Evolutionary conservation across 2,888 invertebrate genomes (phyloP).

Genomic region (Caenorhabditis sp.): DNA sequence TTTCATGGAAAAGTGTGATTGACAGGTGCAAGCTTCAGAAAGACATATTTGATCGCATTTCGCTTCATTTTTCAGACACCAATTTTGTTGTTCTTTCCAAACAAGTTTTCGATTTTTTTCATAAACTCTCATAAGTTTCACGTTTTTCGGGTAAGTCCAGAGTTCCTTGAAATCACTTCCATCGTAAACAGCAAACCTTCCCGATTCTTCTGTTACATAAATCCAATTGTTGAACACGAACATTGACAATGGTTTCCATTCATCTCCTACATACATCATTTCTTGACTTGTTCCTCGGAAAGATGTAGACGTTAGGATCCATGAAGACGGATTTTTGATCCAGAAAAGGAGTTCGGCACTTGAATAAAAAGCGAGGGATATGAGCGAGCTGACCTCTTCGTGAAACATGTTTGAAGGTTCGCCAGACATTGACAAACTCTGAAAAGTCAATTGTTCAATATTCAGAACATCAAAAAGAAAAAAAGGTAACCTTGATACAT

Average conservation of each 20-base stretch:
- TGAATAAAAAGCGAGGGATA: not conserved
- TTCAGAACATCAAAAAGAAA: not conserved
- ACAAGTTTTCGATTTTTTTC: too few species aligned
- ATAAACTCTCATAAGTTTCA: too few species aligned
- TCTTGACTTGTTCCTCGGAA: not conserved
- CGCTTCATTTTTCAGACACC: not conserved
- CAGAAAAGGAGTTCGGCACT: not conserved
- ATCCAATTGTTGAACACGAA: not conserved
- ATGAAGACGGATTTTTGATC: not conserved
- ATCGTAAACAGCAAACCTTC: not conserved
- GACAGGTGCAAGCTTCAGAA: not conserved
- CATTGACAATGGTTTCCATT: not conserved
- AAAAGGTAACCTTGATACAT: not conserved
- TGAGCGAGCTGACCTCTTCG: not conserved
- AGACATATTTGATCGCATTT: constrained; percentile 7
- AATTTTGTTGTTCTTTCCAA: not conserved
- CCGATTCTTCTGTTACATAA: not conserved
- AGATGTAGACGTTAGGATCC: not conserved
- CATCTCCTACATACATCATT: constrained; percentile 1
- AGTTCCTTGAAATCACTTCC: not conserved
- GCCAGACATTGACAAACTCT: constrained; percentile 6
- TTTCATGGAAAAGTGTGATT: not conserved
- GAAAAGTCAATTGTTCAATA: not conserved
- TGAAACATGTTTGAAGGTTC: too few species aligned
- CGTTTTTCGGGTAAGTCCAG: too few species aligned